These are phyloP conservation scores for Etheostoma perlongum DNA, from an alignment of 2,797 vertebrate genomes.

Conservation along the genomic window DNA sequence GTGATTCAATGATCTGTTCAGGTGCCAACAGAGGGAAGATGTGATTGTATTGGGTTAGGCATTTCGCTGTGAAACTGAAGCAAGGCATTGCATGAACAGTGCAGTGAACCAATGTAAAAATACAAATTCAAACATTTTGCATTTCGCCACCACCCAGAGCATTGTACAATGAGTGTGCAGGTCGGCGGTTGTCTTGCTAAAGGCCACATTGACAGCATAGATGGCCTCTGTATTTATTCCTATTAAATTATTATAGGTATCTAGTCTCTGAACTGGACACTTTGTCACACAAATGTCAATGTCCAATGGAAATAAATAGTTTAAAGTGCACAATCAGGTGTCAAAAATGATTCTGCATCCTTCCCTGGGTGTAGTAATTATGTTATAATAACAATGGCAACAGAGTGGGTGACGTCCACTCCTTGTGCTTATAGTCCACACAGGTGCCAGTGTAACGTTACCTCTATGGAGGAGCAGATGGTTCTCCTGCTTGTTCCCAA, in stretches of 20 bases:
- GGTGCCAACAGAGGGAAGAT: constrained; percentile 23
- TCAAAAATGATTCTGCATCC: neutral
- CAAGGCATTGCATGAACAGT: constrained; percentile 6
- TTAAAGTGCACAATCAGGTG: neutral
- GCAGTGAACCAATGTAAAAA: constrained; percentile 7
- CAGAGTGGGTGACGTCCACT: constrained; percentile 45
- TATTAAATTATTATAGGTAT: neutral
- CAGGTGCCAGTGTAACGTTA: constrained; percentile 62
- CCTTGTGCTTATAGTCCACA: constrained; percentile 40
- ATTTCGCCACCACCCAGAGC: constrained; percentile 7
- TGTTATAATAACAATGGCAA: constrained; percentile 43
- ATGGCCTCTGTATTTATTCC: neutral
- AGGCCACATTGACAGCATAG: neutral
- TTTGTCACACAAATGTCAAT: neutral
- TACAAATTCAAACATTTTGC: constrained; percentile 16
- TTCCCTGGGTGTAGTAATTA: constrained; percentile 28
- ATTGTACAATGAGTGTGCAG: constrained; percentile 15
- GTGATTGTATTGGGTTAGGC: constrained; percentile 21
- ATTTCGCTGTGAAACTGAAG: constrained; percentile 38
- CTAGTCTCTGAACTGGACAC: neutral
- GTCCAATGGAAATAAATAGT: neutral
- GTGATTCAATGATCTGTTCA: constrained; percentile 34
- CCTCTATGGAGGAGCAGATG: constrained; percentile 83
- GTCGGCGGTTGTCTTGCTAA: constrained; percentile 6
- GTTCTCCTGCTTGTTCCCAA: constrained; percentile 78